Percentiles rank a stretch among this genome's conserved stretches.
These are phyloP conservation scores for Gobius niger DNA, from an alignment of 2,113 vertebrate species.

Conservation along the genomic window DNA sequence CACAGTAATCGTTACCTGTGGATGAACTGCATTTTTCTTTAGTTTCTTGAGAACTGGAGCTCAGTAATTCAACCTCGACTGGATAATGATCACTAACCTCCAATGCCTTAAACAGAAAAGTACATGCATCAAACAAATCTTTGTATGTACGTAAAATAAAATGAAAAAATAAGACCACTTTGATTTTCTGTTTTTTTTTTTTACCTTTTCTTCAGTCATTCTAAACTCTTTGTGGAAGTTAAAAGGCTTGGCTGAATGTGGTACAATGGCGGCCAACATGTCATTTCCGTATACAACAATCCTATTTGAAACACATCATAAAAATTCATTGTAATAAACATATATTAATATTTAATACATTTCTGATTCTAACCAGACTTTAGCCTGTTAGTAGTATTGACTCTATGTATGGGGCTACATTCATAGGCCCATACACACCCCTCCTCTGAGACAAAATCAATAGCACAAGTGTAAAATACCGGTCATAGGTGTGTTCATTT, in stretches of 20 bases:
- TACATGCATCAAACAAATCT: not conserved
- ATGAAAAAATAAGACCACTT: not conserved
- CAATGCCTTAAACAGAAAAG: constrained; percentile 46
- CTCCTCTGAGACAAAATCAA: not conserved
- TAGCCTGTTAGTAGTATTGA: too few relatives aligned
- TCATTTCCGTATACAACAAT: constrained; percentile 78
- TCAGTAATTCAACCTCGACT: constrained; percentile 56
- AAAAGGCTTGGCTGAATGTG: constrained; percentile 73
- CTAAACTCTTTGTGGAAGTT: constrained; percentile 73
- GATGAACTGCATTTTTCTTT: not conserved
- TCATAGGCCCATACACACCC: not conserved
- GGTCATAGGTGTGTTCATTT: constrained; percentile 71
- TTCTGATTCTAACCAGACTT: too few relatives aligned
- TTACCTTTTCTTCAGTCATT: constrained; percentile 66
- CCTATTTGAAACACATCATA: constrained; percentile 51
- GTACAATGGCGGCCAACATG: constrained; percentile 66
- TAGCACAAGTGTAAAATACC: constrained; percentile 26
- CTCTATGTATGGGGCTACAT: too few relatives aligned
- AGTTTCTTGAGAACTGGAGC: not conserved
- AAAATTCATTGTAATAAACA: too few relatives aligned
- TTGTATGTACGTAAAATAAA: not conserved
- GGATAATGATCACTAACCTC: constrained; percentile 69
- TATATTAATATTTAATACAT: too few relatives aligned
- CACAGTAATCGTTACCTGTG: constrained; percentile 25
- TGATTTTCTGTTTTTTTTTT: too few relatives aligned